Evolutionary conservation across 2,797 vertebrate genomes (phyloP), one percentile per base, ranked within the genome.

Genomic region (Dermochelys coriacea): DNA sequence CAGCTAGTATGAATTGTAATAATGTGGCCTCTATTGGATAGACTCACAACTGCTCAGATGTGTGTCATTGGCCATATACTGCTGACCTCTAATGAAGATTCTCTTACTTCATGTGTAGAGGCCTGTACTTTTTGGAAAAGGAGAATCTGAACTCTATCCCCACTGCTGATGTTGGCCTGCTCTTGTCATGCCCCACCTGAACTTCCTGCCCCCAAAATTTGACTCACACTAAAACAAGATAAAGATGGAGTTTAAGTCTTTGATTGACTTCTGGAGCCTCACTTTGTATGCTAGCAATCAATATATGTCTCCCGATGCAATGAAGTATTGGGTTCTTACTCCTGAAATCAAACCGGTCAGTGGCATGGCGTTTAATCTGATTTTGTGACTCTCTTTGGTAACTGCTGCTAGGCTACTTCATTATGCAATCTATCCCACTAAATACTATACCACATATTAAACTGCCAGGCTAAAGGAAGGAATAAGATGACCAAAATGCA

Each of bases 391-490:
- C 85, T 86, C 85, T 82, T 47, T 27, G 15, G 77, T 83, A 94
- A 92, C 95, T 88, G 92, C 89, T 91, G 77, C 90, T 95, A 31
- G 79, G 90, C 93, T 94, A 97, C 96, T 86, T 81, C 74, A 41
- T 91, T 96, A 93, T 84, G 94, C 50, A 85, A 71, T 50, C 77
- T 47, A 74, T 78, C 71, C 71, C 59, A 45, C 83, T 78, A 77
- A 47, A n/a, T 96, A 95, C 95, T 86, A 80, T 81, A 93, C 90
- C 94, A 87, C 80, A 88, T 84, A 95, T 89, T 96, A 96, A 94
- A 89, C 81, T 94, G 87, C 87, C 93, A 92, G 92, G 93, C 77
- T 90, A 96, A 97, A 91, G 91, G 91, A 77, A 85, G 95, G 80
- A 95, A 94, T 85, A 86, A 97, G 95, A 97, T 88, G 47, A 94